Evolutionary conservation across 2,797 vertebrate genomes (phyloP), one percentile per base, ranked within the genome.

Genomic region (Chiroxiphia lanceolata): DNA sequence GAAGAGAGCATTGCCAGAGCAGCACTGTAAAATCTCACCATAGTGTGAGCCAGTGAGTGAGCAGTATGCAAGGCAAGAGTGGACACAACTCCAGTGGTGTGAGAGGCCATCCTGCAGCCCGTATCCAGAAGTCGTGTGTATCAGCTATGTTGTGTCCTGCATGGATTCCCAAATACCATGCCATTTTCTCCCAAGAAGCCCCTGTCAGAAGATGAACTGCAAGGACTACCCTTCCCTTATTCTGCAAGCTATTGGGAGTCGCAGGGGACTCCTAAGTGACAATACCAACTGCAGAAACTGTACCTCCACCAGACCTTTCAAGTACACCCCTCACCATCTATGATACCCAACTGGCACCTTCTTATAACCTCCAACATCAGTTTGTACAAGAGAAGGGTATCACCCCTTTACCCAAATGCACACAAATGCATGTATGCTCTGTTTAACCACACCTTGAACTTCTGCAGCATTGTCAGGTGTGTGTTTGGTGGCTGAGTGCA

Each of bases 11-110:
- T 2, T 71, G 33, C 25, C 38, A 8, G 5, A 77, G 53, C 40
- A 65, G 26, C 36, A 60, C 40, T 34, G 29, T 54, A 64, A 91
- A 88, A 63, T 47, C 69, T 44, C 26, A 68, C 14, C 34, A 64
- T 11, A 13, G 16, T 21, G 15, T 27, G 20, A 81, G 48, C 19
- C 51, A n/a, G 56, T 7, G 10, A 15, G 47, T 70, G 68, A 75
- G 20, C 15, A 21, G 18, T 3, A 50, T 0, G 1, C 27, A 71
- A 38, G 21, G 25, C 38, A 16, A 26, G 3, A 47, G n/a, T 2
- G 2, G n/a, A 45, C 6, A 3, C 34, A 67, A 20, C 29, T 61
- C 25, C 2, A 6, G 38, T 21, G 33, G 33, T n/a, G 31, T 57
- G 48, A 87, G 25, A 63, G 29, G 54, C 34, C 53, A 6, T 33